Conservation (phyloP, 2,113 vertebrate genomes). For the Coptodon rendalli region DNA sequence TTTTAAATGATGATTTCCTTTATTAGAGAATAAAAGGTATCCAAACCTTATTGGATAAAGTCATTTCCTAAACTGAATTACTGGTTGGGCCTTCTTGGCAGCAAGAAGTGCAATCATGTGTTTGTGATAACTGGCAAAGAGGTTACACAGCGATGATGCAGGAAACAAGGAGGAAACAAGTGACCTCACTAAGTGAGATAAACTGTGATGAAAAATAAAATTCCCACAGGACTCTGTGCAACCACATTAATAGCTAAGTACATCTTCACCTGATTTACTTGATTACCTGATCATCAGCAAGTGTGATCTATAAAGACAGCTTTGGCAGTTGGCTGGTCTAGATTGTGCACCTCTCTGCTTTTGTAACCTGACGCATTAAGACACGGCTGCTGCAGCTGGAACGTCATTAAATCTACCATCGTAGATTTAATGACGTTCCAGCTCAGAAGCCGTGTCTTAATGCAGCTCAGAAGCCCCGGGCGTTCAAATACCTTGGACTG, state of each 20-base stretch:
- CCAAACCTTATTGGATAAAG: fast-evolving
- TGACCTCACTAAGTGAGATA: not conserved
- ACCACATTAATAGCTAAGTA: fast-evolving
- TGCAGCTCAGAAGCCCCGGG: fast-evolving
- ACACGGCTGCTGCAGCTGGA: not conserved
- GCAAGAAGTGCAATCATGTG: not conserved
- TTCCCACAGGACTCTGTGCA: not conserved
- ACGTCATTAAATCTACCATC: fast-evolving
- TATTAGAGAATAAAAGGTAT: not conserved
- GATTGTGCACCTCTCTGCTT: not conserved
- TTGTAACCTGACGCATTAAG: not conserved
- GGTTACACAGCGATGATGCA: fast-evolving
- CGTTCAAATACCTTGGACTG: not conserved
- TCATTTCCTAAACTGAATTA: fast-evolving
- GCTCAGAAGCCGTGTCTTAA: fast-evolving
- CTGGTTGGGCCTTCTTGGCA: fast-evolving
- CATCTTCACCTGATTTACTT: too few species aligned
- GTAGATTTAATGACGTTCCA: not conserved
- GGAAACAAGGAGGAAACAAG: not conserved
- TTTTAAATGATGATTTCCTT: not conserved
- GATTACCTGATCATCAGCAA: not conserved
- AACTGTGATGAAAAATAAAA: not conserved
- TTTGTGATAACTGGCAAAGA: not conserved
- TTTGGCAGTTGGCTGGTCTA: not conserved
- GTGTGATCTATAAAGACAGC: not conserved